These are phyloP conservation scores for Lagothrix lagotricha DNA, from an alignment of 2,797 vertebrate species.

Conservation along the genomic window DNA sequence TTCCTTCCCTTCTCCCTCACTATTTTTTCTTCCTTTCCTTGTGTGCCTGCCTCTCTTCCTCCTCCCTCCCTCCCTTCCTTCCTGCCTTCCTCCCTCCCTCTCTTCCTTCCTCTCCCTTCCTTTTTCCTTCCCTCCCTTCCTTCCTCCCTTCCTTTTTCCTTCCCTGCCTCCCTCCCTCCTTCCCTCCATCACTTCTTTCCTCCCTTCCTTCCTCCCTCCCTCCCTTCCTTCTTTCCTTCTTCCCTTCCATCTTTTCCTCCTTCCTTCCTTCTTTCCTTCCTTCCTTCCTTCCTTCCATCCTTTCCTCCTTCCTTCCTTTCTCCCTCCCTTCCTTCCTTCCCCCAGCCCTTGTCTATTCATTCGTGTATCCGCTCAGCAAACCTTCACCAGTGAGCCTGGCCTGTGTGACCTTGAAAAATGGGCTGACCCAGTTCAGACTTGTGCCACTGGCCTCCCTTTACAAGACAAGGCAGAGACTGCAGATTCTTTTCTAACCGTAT, in stretches of 20 bases:
- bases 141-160: fast-evolving
- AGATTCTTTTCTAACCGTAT: constrained; percentile 80
- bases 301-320: too few species aligned
- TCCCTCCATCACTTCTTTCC: neutral
- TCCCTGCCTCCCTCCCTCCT: too few species aligned
- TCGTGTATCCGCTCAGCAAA: neutral
- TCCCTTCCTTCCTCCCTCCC: neutral
- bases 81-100: fast-evolving
- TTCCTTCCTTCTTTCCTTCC: fast-evolving
- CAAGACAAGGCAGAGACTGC: constrained; percentile 79
- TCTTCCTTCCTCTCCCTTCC: too few species aligned
- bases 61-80: fast-evolving
- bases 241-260: too few species aligned
- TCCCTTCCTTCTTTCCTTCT: fast-evolving
- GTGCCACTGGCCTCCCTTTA: constrained; percentile 71
- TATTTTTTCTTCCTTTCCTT: too few species aligned
- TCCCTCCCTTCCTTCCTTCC: too few species aligned
- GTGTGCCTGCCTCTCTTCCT: neutral
- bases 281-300: fast-evolving
- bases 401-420: constrained; percentile 60
- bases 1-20: neutral
- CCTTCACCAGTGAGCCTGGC: neutral
- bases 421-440: constrained; percentile 71
- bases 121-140: fast-evolving
- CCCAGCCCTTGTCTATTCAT: neutral